Evolutionary conservation across 2,888 invertebrate genomes (phyloP).

Genomic region (Heliconius aoede): DNA sequence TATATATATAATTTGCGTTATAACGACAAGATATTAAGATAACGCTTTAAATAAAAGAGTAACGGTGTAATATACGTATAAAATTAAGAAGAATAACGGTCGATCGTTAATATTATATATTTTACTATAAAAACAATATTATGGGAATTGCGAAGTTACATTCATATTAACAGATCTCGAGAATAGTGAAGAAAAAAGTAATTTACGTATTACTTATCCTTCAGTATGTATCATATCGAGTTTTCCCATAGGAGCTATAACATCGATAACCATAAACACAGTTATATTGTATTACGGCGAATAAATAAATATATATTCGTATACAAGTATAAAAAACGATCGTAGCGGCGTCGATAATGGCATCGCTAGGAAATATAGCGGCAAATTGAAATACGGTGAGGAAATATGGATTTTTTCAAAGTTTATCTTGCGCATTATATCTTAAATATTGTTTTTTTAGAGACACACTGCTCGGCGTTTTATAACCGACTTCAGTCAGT

Average conservation of each 20-base stretch:
- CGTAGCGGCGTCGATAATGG: conserved; percentile 14
- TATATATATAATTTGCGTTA: neutral
- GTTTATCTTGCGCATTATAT: too few relatives aligned
- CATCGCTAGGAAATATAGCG: conserved; percentile 2
- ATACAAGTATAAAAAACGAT: conserved; percentile 16
- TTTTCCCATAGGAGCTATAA: conserved; percentile 30
- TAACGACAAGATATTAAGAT: too few relatives aligned
- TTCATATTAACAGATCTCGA: neutral
- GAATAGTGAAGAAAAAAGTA: neutral
- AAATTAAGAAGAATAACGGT: too few relatives aligned
- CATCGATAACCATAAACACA: conserved; percentile 27
- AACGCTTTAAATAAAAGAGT: too few relatives aligned
- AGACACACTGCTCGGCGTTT: too few relatives aligned
- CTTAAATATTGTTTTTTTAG: too few relatives aligned
- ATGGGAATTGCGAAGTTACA: neutral
- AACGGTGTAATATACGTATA: too few relatives aligned
- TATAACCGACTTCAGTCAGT: too few relatives aligned
- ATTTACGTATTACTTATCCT: neutral
- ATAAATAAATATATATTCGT: conserved; percentile 6
- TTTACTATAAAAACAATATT: too few relatives aligned
- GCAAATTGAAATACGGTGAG: conserved; percentile 18
- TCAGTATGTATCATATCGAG: neutral
- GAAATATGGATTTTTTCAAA: conserved; percentile 12
- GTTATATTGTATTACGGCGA: conserved; percentile 14
- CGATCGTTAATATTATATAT: too few relatives aligned